Conservation (phyloP, 2,888 invertebrate species). For the Limnephilus auricula region DNA sequence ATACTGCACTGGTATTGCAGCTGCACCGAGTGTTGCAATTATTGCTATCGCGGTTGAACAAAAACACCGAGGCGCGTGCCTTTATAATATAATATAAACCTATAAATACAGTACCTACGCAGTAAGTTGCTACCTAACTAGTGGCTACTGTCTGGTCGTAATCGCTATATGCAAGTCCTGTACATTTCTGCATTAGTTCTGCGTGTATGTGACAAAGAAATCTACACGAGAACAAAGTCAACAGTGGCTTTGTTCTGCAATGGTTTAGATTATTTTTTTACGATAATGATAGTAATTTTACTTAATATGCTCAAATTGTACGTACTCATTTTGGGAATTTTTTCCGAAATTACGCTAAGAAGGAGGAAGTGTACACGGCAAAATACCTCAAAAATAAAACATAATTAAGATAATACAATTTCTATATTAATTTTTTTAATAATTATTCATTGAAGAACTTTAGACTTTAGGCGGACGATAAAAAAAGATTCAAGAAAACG, state of each 20-base stretch:
- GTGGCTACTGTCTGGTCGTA: neutral
- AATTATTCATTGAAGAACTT: too few species aligned
- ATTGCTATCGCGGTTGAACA: neutral
- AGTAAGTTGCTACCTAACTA: neutral
- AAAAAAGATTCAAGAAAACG: too few species aligned
- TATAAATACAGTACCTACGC: neutral
- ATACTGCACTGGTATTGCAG: neutral
- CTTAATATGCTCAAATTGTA: too few species aligned
- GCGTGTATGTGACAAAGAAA: neutral
- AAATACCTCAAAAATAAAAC: too few species aligned
- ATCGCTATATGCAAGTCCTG: neutral
- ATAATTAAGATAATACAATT: too few species aligned
- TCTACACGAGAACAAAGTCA: neutral
- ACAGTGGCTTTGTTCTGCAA: neutral
- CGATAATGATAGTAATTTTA: too few species aligned
- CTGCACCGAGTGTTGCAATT: slow-evolving; percentile 13
- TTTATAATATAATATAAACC: neutral
- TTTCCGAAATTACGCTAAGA: too few species aligned
- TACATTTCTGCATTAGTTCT: neutral
- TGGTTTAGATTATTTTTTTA: neutral
- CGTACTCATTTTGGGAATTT: too few species aligned
- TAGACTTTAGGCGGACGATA: too few species aligned
- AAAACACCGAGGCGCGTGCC: slow-evolving; percentile 4
- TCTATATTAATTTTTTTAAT: too few species aligned
- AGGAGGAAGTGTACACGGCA: too few species aligned